A percentile compares a stretch with the other conserved stretches of the same genome.
Conservation (phyloP, 2,888 invertebrate species). For the Arge pagana region DNA sequence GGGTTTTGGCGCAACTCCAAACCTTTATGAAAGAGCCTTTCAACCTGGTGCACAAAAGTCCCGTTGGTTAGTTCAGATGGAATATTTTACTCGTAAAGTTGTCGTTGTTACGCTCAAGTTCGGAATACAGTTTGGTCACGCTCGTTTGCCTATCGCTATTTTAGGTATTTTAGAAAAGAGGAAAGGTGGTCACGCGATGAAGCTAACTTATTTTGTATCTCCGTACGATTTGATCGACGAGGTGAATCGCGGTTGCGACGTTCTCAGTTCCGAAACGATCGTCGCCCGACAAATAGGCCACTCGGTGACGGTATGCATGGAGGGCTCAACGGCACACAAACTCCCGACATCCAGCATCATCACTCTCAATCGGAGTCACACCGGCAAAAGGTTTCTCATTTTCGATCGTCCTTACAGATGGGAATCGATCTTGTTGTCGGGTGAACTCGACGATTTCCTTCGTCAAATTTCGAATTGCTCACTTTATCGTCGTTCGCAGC, state of each 20-base stretch:
- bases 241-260: slow-evolving; percentile 72
- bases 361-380: slow-evolving; percentile 69
- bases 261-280: slow-evolving; percentile 76
- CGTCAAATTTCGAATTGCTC: neutral
- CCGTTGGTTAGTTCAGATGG: slow-evolving; percentile 70
- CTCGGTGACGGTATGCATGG: slow-evolving; percentile 87
- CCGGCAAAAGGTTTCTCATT: slow-evolving; percentile 72
- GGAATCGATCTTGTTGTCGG: no score
- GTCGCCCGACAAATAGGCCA: slow-evolving; percentile 75
- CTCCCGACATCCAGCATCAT: slow-evolving; percentile 76
- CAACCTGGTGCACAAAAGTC: slow-evolving; percentile 83
- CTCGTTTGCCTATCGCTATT: slow-evolving; percentile 19
- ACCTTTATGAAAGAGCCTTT: slow-evolving; percentile 73
- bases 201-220: slow-evolving; percentile 90
- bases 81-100: no score
- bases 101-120: no score
- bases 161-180: slow-evolving; percentile 60
- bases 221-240: slow-evolving; percentile 88
- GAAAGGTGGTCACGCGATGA: slow-evolving; percentile 80
- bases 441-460: slow-evolving; percentile 5
- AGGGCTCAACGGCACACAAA: slow-evolving; percentile 85
- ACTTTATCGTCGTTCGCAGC: slow-evolving; percentile 53
- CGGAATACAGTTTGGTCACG: neutral
- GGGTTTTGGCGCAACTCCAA: slow-evolving; percentile 77
- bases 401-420: no score